phyloP scores from a whole-genome alignment of 2,113 vertebrate species.

The Chroicocephalus ridibundus region DNA sequence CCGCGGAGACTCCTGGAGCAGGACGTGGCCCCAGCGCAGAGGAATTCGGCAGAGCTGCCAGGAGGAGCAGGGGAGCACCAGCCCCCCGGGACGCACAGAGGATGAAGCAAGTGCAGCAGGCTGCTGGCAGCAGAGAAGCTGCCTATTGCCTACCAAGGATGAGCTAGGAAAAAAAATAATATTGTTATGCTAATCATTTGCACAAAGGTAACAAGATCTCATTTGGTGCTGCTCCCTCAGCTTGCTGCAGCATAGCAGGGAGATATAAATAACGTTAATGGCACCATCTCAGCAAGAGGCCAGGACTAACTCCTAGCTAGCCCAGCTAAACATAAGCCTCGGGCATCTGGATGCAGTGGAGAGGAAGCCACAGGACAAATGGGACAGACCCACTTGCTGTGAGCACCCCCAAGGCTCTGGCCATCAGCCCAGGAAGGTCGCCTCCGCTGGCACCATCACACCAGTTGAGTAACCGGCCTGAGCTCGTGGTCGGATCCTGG shows the following conservation, averaged over 20 bases:
- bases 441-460: background rate
- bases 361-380: background rate
- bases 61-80: background rate
- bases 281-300: background rate
- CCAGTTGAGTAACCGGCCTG: background rate
- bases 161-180: background rate
- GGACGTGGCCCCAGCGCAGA: background rate
- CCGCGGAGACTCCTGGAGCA: background rate
- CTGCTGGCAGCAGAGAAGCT: background rate
- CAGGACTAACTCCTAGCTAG: background rate
- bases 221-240: background rate
- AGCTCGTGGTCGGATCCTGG: fast-evolving
- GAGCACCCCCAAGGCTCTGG: background rate
- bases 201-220: slow-evolving; percentile 1
- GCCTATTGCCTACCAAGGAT: background rate
- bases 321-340: background rate
- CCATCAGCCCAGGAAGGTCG: background rate
- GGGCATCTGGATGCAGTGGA: background rate
- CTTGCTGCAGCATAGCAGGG: background rate
- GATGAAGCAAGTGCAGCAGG: background rate
- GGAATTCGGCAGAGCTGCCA: background rate
- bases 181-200: slow-evolving; percentile 2
- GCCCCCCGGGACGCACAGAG: background rate
- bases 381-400: background rate
- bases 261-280: background rate